phyloP scores from a whole-genome alignment of 2,888 invertebrate genomes.

The Sinodicranocentrus sp. region DNA sequence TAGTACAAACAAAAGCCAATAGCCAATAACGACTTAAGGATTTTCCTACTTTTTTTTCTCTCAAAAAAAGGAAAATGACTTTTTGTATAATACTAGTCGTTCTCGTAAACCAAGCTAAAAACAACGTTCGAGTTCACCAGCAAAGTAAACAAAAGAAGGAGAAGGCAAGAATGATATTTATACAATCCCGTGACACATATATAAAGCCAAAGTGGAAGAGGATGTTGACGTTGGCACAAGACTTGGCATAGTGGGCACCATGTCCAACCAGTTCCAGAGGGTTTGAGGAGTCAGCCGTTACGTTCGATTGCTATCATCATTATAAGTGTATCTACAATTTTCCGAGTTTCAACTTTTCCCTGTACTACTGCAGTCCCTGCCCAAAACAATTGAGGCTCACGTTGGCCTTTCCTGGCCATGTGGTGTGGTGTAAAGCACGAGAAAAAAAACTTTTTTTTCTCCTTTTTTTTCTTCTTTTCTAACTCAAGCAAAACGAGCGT shows the following conservation, averaged over 20 bases:
- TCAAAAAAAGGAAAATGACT: slow-evolving; percentile 12
- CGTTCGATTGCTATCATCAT: slow-evolving; percentile 53
- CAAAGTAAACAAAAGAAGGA: slow-evolving; percentile 1
- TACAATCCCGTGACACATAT: slow-evolving; percentile 18
- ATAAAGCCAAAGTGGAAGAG: neutral
- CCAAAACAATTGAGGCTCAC: no score
- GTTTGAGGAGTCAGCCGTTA: slow-evolving; percentile 49
- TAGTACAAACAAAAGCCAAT: slow-evolving; percentile 29
- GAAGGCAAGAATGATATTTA: no score
- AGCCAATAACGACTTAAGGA: slow-evolving; percentile 34
- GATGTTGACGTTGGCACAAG: no score
- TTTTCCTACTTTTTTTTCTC: slow-evolving; percentile 1
- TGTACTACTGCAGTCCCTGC: neutral
- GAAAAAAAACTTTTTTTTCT: slow-evolving; percentile 28
- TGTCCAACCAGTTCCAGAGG: slow-evolving; percentile 29
- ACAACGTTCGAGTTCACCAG: neutral
- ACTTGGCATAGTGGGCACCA: neutral
- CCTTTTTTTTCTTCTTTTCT: neutral
- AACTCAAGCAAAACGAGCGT: no score
- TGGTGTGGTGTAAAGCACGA: neutral
- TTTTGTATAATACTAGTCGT: neutral
- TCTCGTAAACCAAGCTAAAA: neutral
- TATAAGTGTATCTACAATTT: slow-evolving; percentile 26
- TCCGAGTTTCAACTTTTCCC: slow-evolving; percentile 10
- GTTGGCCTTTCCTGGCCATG: neutral